phyloP scores from a whole-genome alignment of 92 coral and sea anemone genomes.

The Blastomussa wellsi region DNA sequence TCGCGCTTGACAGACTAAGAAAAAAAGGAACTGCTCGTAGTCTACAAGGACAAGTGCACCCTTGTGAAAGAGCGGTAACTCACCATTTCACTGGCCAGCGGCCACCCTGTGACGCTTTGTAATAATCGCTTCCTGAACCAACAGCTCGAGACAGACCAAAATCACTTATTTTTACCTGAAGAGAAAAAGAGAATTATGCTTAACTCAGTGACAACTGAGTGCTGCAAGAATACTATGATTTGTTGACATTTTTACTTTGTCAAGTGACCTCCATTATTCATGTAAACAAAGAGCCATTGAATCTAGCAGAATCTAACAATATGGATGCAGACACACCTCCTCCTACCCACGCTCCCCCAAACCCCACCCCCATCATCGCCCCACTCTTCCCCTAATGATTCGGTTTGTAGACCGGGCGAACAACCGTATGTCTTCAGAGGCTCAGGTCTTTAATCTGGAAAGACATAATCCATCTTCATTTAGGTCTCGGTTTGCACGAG shows the following conservation, averaged over 20 bases:
- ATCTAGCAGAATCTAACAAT: no score
- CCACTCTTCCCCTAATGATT: background rate
- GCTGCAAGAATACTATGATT: background rate
- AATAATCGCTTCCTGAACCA: constrained; percentile 95
- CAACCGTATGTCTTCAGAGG: background rate
- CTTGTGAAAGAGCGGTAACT: background rate
- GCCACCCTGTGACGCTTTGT: constrained; percentile 99
- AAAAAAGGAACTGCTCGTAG: no score
- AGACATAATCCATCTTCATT: no score
- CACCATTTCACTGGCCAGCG: constrained; percentile 99
- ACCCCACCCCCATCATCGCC: background rate
- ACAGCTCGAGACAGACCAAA: constrained; percentile 98
- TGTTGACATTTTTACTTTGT: background rate
- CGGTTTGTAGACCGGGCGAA: background rate
- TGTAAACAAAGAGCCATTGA: background rate
- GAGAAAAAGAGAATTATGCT: background rate
- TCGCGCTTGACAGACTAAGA: no score
- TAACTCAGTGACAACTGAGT: no score
- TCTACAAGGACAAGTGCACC: background rate
- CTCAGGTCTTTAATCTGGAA: no score
- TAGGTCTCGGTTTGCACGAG: no score
- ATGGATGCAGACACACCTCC: background rate
- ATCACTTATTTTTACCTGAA: constrained; percentile 96
- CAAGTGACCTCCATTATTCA: background rate
- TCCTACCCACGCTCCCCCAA: background rate